phyloP scores from a whole-genome alignment of 1,140 invertebrate species.

The Trissolcus basalis region DNA sequence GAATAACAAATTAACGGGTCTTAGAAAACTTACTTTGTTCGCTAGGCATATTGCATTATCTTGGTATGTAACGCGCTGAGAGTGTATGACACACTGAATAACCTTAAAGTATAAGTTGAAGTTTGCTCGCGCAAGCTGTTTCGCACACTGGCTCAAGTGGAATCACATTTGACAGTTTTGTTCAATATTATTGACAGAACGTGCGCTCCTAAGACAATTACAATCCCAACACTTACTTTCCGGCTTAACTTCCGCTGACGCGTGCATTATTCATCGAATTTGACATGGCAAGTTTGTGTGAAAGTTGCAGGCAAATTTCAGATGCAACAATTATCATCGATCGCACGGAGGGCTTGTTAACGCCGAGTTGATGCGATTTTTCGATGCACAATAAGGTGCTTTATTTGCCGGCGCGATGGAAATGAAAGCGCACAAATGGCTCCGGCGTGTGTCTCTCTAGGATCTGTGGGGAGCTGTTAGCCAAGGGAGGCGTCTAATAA shows the following conservation, averaged over 20 bases:
- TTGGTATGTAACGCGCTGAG: constrained; percentile 15
- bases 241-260: constrained; percentile 7
- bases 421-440: no score
- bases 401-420: no score
- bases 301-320: background rate
- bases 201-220: constrained; percentile 26
- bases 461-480: constrained; percentile 5
- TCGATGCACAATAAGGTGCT: background rate
- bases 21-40: constrained; percentile 31
- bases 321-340: constrained; percentile 1
- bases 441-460: no score
- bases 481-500: constrained; percentile 31
- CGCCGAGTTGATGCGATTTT: background rate
- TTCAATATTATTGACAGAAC: constrained; percentile 51
- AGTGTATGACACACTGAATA: constrained; percentile 30
- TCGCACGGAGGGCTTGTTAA: background rate
- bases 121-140: constrained; percentile 39
- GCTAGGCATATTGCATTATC: constrained; percentile 31
- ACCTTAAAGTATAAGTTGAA: constrained; percentile 40
- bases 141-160: constrained; percentile 27
- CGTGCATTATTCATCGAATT: constrained; percentile 23
- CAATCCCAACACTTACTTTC: constrained; percentile 21
- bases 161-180: constrained; percentile 45
- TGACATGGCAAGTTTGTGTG: constrained; percentile 1
- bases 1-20: no score